Percentiles rank a stretch among this genome's conserved stretches.
Evolutionary conservation across 2,113 vertebrate genomes (phyloP).

Genomic region (Sapajus apella): DNA sequence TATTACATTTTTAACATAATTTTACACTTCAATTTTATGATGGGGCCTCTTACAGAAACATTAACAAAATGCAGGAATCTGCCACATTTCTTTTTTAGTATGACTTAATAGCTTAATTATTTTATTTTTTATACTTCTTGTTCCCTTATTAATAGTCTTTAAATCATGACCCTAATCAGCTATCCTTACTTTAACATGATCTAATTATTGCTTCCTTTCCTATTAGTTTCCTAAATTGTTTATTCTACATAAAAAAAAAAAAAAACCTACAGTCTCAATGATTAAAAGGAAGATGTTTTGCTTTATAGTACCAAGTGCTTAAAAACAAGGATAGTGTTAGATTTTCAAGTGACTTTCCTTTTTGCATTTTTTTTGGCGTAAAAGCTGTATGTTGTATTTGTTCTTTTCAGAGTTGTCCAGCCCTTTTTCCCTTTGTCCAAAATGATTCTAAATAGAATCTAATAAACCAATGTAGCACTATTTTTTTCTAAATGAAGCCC

Average conservation of each 20-base stretch:
- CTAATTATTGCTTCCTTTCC: conserved; percentile 51
- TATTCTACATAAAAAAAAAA: background rate
- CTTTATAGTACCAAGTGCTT: conserved; percentile 35
- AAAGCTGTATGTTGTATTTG: conserved; percentile 47
- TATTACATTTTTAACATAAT: conserved; percentile 73
- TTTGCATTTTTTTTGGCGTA: background rate
- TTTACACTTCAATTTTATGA: conserved; percentile 75
- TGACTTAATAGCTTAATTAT: conserved; percentile 49
- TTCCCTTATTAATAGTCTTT: conserved; percentile 48
- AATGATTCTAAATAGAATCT: conserved; percentile 58
- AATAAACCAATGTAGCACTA: conserved; percentile 60
- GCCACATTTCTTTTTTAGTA: conserved; percentile 54
- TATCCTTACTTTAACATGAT: conserved; percentile 58
- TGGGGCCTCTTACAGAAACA: conserved; percentile 73
- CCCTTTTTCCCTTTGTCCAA: conserved; percentile 41
- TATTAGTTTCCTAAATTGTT: conserved; percentile 38
- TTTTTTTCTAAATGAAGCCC: conserved; percentile 63
- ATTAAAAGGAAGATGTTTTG: conserved; percentile 52
- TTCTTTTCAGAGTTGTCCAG: conserved; percentile 53
- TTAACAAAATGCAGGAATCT: conserved; percentile 66
- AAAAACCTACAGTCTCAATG: background rate
- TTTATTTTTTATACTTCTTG: conserved; percentile 42
- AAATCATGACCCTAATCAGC: conserved; percentile 68
- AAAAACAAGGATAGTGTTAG: conserved; percentile 38
- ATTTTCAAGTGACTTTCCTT: conserved; percentile 36